Percentiles rank a stretch among this genome's conserved stretches.
Evolutionary conservation across 2,888 invertebrate genomes (phyloP).

Genomic region (Ormyrus labotus): DNA sequence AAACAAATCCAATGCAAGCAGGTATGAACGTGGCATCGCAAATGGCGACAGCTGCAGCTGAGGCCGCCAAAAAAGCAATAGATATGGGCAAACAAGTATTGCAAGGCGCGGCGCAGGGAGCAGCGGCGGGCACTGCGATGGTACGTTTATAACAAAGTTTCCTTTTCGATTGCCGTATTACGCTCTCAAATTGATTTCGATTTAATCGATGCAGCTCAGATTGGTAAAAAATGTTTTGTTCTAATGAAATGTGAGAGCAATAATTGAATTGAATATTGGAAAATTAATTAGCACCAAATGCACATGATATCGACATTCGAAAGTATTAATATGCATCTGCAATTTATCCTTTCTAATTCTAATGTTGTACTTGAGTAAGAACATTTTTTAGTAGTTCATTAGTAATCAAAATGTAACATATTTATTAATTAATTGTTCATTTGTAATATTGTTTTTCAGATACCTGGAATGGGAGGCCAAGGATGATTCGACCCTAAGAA

Average conservation of each 20-base stretch:
- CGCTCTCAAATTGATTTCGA: too few relatives aligned
- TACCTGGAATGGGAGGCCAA: not conserved
- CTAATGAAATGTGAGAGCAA: too few relatives aligned
- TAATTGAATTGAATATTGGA: not conserved
- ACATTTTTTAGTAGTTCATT: too few relatives aligned
- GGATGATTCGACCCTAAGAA: not conserved
- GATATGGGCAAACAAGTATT: slow-evolving; percentile 17
- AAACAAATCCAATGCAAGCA: not conserved
- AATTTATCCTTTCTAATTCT: too few relatives aligned
- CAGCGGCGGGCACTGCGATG: not conserved
- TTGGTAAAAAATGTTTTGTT: too few relatives aligned
- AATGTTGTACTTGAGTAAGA: too few relatives aligned
- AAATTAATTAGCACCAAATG: not conserved
- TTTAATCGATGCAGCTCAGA: too few relatives aligned
- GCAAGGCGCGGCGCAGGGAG: slow-evolving; percentile 15
- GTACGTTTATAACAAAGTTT: not conserved
- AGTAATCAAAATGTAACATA: too few relatives aligned
- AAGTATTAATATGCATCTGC: too few relatives aligned
- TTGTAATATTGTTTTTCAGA: slow-evolving; percentile 2
- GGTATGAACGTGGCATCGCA: slow-evolving; percentile 27
- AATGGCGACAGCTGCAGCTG: slow-evolving; percentile 3
- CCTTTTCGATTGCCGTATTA: too few relatives aligned
- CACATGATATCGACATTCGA: not conserved
- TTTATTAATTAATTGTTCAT: too few relatives aligned
- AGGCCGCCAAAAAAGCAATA: slow-evolving; percentile 15